Evolutionary conservation across 2,113 vertebrate genomes (phyloP), one percentile per base, ranked within the genome.

Genomic region (Poeciliopsis retropinna): DNA sequence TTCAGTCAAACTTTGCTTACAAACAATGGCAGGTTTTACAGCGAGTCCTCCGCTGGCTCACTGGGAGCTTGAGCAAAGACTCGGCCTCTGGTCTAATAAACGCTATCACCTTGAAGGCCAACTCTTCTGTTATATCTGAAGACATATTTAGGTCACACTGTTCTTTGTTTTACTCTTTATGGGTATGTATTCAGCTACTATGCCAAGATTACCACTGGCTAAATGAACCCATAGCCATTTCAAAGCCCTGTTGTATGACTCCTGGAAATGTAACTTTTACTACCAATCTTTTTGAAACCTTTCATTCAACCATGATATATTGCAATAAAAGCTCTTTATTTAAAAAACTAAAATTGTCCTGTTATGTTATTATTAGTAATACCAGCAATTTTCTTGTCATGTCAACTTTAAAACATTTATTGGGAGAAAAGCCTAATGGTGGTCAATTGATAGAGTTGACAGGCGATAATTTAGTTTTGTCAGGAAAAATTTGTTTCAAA

Each of bases 111-210:
- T 80, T 74, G 28, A 78, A 78, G 82, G 60, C 75, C 60, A 37
- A 47, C 65, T 78, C 63, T 73, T 81, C 65, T 81, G 79, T 85
- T 84, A 80, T 85, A 76, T 85, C 71, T 74, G 67, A 75, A 85
- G 87, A 89, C 81, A 89, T 81, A 80, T 87, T 66, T 75, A 78
- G 81, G 88, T 85, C 81, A 85, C 57, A 32, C 67, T 67, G 66
- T 69, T 79, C 80, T 72, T 75, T 83, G 73, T 80, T 81, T 39
- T 70, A 34, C 64, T 78, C 75, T 83, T 81, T 70, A 61, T 19
- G 54, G 37, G 51, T 61, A 51, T 70, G 54, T n/a, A 65, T 81
- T 72, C 63, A 67, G 67, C 54, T 62, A 32, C 67, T 77, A 31
- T 62, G 12, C 37, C 47, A 47, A 74, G 70, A 82, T 76, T 51